These are phyloP conservation scores for Coreoperca whiteheadi DNA, from an alignment of 2,113 vertebrate species.

Conservation along the genomic window DNA sequence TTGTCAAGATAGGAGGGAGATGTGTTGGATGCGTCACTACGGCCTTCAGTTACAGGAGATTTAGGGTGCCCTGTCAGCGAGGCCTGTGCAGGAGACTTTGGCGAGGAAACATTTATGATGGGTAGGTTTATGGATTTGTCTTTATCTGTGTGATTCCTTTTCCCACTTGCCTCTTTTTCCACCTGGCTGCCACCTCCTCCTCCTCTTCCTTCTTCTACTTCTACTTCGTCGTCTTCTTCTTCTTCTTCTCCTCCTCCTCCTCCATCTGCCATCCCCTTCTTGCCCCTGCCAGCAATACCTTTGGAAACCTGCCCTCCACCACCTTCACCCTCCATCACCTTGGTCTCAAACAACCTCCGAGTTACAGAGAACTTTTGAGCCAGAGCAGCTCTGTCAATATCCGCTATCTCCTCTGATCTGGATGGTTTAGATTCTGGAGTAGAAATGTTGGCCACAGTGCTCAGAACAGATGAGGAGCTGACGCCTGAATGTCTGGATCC, in stretches of 20 bases:
- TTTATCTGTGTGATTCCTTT: constrained; percentile 77
- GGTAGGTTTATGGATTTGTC: constrained; percentile 64
- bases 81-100: constrained; percentile 20
- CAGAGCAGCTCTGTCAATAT: constrained; percentile 88
- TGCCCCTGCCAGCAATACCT: constrained; percentile 44
- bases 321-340: constrained; percentile 48
- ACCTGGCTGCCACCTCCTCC: constrained; percentile 25
- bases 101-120: constrained; percentile 49
- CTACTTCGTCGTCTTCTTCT: constrained; percentile 53
- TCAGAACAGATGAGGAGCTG: constrained; percentile 78
- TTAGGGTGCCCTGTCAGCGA: constrained; percentile 34
- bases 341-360: constrained; percentile 88
- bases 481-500: constrained; percentile 29
- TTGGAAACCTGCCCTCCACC: constrained; percentile 59
- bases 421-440: constrained; percentile 75
- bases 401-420: constrained; percentile 83
- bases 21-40: constrained; percentile 18
- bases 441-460: constrained; percentile 75
- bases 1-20: constrained; percentile 1
- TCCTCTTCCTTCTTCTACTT: constrained; percentile 33
- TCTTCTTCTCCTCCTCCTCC: constrained; percentile 39
- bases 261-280: constrained; percentile 49
- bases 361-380: constrained; percentile 92
- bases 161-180: constrained; percentile 43
- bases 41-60: constrained; percentile 30